Conservation (phyloP, 2,797 vertebrate species). For the Epinephelus awoara region DNA sequence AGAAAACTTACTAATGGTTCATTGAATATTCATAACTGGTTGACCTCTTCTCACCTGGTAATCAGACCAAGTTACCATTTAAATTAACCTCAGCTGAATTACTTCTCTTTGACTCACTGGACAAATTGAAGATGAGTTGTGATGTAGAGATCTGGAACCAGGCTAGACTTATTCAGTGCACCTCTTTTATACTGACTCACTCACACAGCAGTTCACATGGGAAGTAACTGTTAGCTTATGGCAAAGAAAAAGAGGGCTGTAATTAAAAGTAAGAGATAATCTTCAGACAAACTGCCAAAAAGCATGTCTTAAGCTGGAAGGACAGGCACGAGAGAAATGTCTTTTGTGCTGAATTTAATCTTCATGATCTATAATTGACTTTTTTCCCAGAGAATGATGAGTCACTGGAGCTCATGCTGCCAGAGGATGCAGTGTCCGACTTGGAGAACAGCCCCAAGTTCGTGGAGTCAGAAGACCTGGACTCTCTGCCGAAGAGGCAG, state of each 20-base stretch:
- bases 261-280: background rate
- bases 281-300: background rate
- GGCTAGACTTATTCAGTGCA: background rate
- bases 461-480: conserved; percentile 75
- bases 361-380: background rate
- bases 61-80: background rate
- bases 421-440: conserved; percentile 59
- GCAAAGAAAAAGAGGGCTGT: background rate
- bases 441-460: conserved; percentile 77
- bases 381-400: conserved; percentile 66
- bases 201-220: background rate
- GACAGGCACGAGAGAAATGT: background rate
- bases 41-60: background rate
- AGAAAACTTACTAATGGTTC: too few species aligned
- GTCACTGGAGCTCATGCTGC: conserved; percentile 48
- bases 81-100: background rate
- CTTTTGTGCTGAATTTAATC: accelerated
- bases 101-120: too few species aligned
- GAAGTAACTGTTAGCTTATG: background rate
- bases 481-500: conserved; percentile 75
- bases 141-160: background rate
- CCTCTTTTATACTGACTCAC: too few species aligned
- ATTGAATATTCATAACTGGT: background rate
- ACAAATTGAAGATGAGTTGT: background rate
- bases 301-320: background rate